Base-by-base conservation (phyloP, 2,113 vertebrate genomes). In the Campylorhamphus procurvoides region DNA sequence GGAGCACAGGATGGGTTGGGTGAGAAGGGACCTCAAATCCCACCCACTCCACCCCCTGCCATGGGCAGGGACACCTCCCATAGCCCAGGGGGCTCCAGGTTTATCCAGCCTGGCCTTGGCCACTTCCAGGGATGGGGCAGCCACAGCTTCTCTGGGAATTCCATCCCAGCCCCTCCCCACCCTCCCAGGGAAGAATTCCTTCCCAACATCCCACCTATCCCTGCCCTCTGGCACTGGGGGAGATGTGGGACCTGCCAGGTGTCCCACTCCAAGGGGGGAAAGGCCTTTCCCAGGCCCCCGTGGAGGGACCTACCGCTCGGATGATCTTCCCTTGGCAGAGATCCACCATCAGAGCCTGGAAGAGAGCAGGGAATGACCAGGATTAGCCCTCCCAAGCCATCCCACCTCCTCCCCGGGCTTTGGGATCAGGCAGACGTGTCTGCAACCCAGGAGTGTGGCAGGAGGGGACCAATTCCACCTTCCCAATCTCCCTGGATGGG, bases 261-360 rank as follows among this genome's bases (percentile, higher is more conserved):
- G 22, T 29, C 14, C 22, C n/a, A 44, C 9, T 50, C 15, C 8
- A 2, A 58, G 42, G 29, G 25, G 35, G 9, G 12, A n/a, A 40
- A 39, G 46, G 3, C 35, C 62, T 20, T 46, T 74, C 12, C 52
- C 49, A 47, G 55, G 64, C 63, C 46, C 47, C 14, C 1, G 0
- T 7, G 0, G 11, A 12, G 67, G 60, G 5, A 98, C 99, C 98
- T 97, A 99, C 99, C 42, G 86, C 94, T 87, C 55, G 96, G 77
- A 99, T 91, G 95, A 99, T 99, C 35, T 97, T 98, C 71, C 98
- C 96, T 94, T 98, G 83, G 10, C 98, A 99, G 58, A 99, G 96
- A 94, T 99, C 98, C 40, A 99, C 99, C 64, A 99, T 88, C 85
- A 99, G 98, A 92, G 99, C 97, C 99, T 99, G 94, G 44, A 95